Evolutionary conservation across 1,140 invertebrate species (phyloP).

Genomic region (Tetragnatha versicolor): DNA sequence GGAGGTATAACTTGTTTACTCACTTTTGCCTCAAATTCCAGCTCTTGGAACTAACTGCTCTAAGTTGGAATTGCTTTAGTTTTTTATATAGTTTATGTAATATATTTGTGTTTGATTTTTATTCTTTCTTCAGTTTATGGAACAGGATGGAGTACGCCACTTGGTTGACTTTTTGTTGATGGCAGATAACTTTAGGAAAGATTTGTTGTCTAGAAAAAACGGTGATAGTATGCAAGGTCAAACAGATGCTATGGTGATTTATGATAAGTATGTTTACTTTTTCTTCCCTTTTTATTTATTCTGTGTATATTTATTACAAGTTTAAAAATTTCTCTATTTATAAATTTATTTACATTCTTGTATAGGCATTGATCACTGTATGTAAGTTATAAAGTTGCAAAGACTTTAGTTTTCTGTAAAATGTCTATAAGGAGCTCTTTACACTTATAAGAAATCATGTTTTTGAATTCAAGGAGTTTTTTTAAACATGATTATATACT

Average conservation of each 20-base stretch:
- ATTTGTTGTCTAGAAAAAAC: slow-evolving; percentile 69
- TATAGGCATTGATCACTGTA: too few species aligned
- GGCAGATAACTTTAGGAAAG: slow-evolving; percentile 85
- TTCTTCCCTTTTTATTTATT: too few species aligned
- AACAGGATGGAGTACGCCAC: slow-evolving; percentile 81
- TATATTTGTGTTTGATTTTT: background rate
- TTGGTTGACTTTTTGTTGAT: slow-evolving; percentile 90
- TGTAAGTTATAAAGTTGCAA: too few species aligned
- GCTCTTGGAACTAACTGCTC: background rate
- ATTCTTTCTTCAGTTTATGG: slow-evolving; percentile 74
- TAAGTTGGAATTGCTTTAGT: background rate
- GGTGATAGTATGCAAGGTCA: slow-evolving; percentile 74
- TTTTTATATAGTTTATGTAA: too few species aligned
- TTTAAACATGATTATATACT: too few species aligned
- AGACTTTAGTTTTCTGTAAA: too few species aligned
- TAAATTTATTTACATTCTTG: too few species aligned
- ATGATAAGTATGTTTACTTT: slow-evolving; percentile 86
- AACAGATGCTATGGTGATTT: slow-evolving; percentile 88
- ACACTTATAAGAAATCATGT: too few species aligned
- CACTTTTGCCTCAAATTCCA: slow-evolving; percentile 7
- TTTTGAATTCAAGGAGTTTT: too few species aligned
- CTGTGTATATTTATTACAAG: too few species aligned
- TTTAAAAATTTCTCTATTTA: too few species aligned
- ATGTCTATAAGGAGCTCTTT: too few species aligned
- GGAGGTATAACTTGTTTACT: slow-evolving; percentile 70